Evolutionary conservation across 2,113 vertebrate genomes (phyloP).

Genomic region (Carollia perspicillata): DNA sequence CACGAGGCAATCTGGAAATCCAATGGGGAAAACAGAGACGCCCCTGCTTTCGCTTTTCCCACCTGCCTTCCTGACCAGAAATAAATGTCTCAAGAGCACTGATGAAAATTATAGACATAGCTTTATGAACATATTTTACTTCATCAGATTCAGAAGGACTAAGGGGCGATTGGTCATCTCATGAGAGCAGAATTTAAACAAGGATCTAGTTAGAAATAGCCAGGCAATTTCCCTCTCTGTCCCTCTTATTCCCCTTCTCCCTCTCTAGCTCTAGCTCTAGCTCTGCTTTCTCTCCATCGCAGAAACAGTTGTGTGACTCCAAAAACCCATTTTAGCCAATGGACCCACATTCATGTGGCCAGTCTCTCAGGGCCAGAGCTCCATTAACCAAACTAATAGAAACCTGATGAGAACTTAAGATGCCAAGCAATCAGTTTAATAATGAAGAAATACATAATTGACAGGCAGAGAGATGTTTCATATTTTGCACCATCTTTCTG

Average conservation of each 20-base stretch:
- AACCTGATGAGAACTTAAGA: neutral
- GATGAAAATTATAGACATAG: constrained; percentile 39
- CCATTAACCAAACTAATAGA: neutral
- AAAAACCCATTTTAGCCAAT: neutral
- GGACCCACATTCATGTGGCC: neutral
- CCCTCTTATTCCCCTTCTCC: no score
- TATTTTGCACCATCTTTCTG: neutral
- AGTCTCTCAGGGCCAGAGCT: neutral
- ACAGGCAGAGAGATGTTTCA: neutral
- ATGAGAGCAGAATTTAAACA: constrained; percentile 22
- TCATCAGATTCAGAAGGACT: constrained; percentile 15
- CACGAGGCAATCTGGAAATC: constrained; percentile 67
- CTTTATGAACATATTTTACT: constrained; percentile 52
- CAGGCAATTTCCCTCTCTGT: neutral
- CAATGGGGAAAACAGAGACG: neutral
- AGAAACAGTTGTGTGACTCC: neutral
- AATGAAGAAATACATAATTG: neutral
- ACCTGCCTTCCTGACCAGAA: constrained; percentile 30
- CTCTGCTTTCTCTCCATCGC: neutral
- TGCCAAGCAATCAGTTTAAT: neutral
- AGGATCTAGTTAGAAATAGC: neutral
- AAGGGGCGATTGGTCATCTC: neutral
- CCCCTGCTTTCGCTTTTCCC: neutral
- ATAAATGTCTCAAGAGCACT: constrained; percentile 15
- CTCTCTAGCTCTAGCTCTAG: neutral